Evolutionary conservation across 1,140 invertebrate genomes (phyloP).

Genomic region (Drosophila lowei): DNA sequence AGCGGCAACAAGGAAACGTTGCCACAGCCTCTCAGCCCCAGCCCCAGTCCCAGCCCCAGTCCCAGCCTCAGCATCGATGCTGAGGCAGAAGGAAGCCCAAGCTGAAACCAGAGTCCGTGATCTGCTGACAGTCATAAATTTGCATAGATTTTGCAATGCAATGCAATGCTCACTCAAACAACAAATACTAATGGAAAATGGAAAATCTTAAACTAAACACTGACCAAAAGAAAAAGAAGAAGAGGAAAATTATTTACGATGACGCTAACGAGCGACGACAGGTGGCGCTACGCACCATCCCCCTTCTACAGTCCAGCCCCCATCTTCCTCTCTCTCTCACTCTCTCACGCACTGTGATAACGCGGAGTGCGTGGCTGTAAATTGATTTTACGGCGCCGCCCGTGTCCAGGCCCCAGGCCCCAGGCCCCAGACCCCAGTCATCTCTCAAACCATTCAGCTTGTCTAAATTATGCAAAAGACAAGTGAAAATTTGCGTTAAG

Average conservation of each 20-base stretch:
- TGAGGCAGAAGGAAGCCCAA: neutral
- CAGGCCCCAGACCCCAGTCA: slow-evolving; percentile 6
- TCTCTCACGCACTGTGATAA: slow-evolving; percentile 48
- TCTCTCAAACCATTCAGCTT: slow-evolving; percentile 42
- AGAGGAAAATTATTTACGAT: slow-evolving; percentile 76
- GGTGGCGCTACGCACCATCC: slow-evolving; percentile 57
- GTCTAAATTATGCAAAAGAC: slow-evolving; percentile 78
- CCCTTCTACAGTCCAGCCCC: slow-evolving; percentile 3
- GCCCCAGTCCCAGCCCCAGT: neutral
- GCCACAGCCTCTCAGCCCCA: slow-evolving; percentile 12
- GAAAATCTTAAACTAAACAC: slow-evolving; percentile 1
- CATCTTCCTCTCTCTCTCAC: slow-evolving; percentile 2
- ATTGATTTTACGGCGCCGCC: slow-evolving; percentile 79
- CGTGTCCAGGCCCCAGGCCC: slow-evolving; percentile 55
- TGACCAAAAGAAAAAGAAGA: slow-evolving; percentile 12
- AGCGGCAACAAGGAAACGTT: slow-evolving; percentile 61
- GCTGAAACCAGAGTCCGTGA: slow-evolving; percentile 11
- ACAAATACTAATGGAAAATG: slow-evolving; percentile 10
- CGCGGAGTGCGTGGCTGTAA: slow-evolving; percentile 66
- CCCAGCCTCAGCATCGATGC: neutral
- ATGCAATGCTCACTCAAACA: too few species aligned
- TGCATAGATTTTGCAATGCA: slow-evolving; percentile 71
- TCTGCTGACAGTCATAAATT: slow-evolving; percentile 72
- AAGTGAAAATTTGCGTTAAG: slow-evolving; percentile 77
- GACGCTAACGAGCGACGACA: slow-evolving; percentile 80